Evolutionary conservation across 2,888 invertebrate genomes (phyloP), one percentile per base, ranked within the genome.

Genomic region (Polydrusus pterygomalis): DNA sequence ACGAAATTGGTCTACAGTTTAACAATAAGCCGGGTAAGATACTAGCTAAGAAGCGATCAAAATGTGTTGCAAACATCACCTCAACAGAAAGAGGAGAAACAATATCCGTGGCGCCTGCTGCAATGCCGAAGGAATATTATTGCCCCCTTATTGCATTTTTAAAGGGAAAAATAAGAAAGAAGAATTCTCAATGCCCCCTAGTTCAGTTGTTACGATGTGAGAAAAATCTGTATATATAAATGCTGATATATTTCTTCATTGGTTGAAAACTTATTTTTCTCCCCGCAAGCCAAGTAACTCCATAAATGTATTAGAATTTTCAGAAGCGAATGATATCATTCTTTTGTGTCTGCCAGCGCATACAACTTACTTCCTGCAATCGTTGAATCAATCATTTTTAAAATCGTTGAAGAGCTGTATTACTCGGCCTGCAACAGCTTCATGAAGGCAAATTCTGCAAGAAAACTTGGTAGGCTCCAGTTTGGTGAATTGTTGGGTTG

Each of bases 131-230:
- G 75, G 75, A n/a, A 15, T 13, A 15, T 75, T 43, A 20, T 18
- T 78, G 10, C 75, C 77, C 18, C 77, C 75, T 8, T 60, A 7
- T 6, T 58, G 58, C 8, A 30, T 58, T 3, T 30, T 45, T 13
- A 45, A 45, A n/a, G 45, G 45, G 2, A 45, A 45, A 6, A 45
- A n/a, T n/a, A 45, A 45, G n/a, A 45, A 45, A 43, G 9, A 2
- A 15, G 80, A 80, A 56, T 77, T 60, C 40, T 8, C 51, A 60
- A 75, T 80, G 77, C 80, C 79, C 30, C 77, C 80, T 9, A 79
- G 80, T 2, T 77, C 79, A 25, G 25, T 25, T 25, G n/a, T n/a
- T n/a, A n/a, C n/a, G n/a, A n/a, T n/a, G n/a, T n/a, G n/a, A n/a
- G n/a, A n/a, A n/a, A n/a, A n/a, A n/a, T n/a, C n/a, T n/a, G 25